Evolutionary conservation across 2,797 vertebrate genomes (phyloP), one percentile per base, ranked within the genome.

Genomic region (Chrosomus eos): DNA sequence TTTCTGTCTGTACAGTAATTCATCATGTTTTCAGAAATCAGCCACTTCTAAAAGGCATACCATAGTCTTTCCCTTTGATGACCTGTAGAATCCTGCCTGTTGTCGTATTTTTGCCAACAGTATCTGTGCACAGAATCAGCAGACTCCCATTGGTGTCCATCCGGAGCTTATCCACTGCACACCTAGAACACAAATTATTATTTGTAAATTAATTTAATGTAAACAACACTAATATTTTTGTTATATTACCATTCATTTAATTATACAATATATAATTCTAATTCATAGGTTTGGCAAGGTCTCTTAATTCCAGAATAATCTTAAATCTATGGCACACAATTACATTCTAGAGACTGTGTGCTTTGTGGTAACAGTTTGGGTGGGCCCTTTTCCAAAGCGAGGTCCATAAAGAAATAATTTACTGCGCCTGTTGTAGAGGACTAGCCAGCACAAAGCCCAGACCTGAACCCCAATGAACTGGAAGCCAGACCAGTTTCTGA

Each of bases 31-130:
- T 78, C 3, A 82, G 68, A 83, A 81, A 77, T 75, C 45, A 85
- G 19, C 43, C 82, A 88, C 84, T 89, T 88, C 84, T 40, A 77
- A 84, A 1, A 73, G 87, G 95, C 96, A 96, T 94, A 99, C 98
- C 98, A 88, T 99, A 99, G 92, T 99, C 98, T 92, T 97, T 98
- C 40, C 98, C 98, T 89, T 97, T 98, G 81, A 95, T 93, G 86
- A 99, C 97, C 93, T 98, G 97, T 92, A 99, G 91, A 89, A 99
- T 98, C 94, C 97, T 97, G 89, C 97, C 96, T 43, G 96, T 95
- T 81, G 97, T 97, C 89, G 96, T 93, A 91, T 99, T 99, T 93
- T 95, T 98, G 87, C 95, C 96, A 87, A 95, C 97, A 85, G 96
- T 96, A 86, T 99, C 98, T 80, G 97, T 98, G 90, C 98, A 99